phyloP scores from a whole-genome alignment of 2,797 vertebrate species.

The Lepus oiostolus region DNA sequence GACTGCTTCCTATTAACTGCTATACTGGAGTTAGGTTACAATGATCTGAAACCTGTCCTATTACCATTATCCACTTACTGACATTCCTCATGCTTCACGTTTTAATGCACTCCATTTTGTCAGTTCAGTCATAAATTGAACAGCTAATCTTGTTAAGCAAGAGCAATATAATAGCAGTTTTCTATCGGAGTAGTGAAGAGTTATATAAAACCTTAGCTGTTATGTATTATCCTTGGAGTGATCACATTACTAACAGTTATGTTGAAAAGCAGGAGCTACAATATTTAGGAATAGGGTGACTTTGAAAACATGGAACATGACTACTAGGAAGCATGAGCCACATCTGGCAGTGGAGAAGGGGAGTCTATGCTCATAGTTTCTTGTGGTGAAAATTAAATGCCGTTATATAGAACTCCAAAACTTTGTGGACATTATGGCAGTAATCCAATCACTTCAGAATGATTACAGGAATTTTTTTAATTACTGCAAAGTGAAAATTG shows the following conservation, averaged over 20 bases:
- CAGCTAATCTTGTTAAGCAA: neutral
- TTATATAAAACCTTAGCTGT: neutral
- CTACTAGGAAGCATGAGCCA: neutral
- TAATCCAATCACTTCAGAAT: conserved; percentile 23
- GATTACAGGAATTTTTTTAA: neutral
- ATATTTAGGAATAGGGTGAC: neutral
- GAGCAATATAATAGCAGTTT: neutral
- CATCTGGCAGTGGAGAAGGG: neutral
- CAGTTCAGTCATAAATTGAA: conserved; percentile 18
- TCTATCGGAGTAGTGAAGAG: neutral
- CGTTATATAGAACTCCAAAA: neutral
- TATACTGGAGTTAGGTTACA: neutral
- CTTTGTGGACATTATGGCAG: neutral
- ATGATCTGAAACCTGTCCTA: neutral
- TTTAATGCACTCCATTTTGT: conserved; percentile 1
- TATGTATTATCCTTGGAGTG: neutral
- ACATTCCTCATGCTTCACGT: neutral
- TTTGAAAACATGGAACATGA: neutral
- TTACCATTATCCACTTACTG: conserved; percentile 1
- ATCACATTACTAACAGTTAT: neutral
- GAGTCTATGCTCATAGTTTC: neutral
- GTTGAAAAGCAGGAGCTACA: neutral
- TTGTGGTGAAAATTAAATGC: neutral
- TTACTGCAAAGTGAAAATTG: neutral
- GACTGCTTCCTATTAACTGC: neutral